Evolutionary conservation across 1,140 invertebrate genomes (phyloP).

Genomic region (Rhopalosiphum padi): DNA sequence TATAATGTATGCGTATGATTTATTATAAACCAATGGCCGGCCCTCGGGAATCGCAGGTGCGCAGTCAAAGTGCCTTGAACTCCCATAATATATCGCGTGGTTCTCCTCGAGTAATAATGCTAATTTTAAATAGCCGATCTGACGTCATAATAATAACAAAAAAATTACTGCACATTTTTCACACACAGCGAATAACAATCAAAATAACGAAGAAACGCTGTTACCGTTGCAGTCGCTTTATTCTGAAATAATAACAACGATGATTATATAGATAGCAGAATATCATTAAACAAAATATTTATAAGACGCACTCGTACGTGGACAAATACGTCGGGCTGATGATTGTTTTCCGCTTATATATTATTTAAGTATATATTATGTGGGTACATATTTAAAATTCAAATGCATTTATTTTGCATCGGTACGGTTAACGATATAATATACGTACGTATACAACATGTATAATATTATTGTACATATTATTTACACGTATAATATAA

Average conservation of each 20-base stretch:
- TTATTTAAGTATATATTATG: not conserved
- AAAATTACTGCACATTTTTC: not conserved
- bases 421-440: not conserved
- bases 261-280: not conserved
- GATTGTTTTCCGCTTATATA: not conserved
- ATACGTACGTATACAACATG: not conserved
- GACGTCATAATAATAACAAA: not conserved
- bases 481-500: not conserved
- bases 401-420: not conserved
- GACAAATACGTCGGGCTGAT: not conserved
- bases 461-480: not conserved
- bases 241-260: not conserved
- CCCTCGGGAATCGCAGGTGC: not conserved
- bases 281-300: not conserved
- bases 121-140: conserved; percentile 5
- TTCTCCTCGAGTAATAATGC: not conserved
- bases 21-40: not conserved
- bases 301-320: not conserved
- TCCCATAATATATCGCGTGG: not conserved
- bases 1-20: conserved; percentile 2
- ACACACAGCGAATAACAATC: not conserved
- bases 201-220: not conserved
- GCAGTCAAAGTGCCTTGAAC: conserved; percentile 44
- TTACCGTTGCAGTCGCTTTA: not conserved
- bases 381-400: not conserved